Evolutionary conservation across 2,888 invertebrate species (phyloP), one percentile per base, ranked within the genome.

Genomic region (Conus canariensis): DNA sequence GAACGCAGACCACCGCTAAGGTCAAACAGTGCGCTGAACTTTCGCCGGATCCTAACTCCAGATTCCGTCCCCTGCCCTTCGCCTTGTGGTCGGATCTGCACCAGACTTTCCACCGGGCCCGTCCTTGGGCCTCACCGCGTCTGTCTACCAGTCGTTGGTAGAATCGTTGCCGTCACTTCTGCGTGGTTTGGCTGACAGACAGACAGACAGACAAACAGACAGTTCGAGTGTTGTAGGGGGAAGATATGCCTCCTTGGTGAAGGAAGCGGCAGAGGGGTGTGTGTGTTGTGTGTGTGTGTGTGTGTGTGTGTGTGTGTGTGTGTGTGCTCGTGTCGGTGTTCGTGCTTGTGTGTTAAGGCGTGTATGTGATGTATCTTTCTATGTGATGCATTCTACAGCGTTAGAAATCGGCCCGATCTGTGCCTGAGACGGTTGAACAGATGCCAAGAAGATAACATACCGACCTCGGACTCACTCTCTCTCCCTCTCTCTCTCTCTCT

Each of bases 251-350:
- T 30, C 30, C 19, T 10, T 30, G 30, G 30, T 30, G 30, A 30
- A 30, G 30, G 30, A 30, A 30, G 30, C 30, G 30, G 30, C 30
- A 30, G 30, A 30, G 30, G 30, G 0, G 80, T 45, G 80, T 30
- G 80, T 12, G 30, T 30, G 80, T 45, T 30, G 30, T 80, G 80
- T 30, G 80, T 80, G 30, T 30, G 80, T 80, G 80, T 80, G 80
- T 80, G 30, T 80, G 77, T 30, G 30, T 77, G 30, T 77, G 30
- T 77, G 77, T 77, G 77, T 77, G 77, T 77, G 30, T 77, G 30
- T 77, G 30, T 77, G 30, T 77, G 30, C 16, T 7, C 16, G 25
- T 77, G 70, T 3, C 3, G 1, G 5, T 25, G 30, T 25, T 14
- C n/a, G 0, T 70, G 70, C 19, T 19, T 70, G 70, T 19, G 14